Evolutionary conservation across 1,140 invertebrate genomes (phyloP), one percentile per base, ranked within the genome.

Genomic region (Nomia melanderi): DNA sequence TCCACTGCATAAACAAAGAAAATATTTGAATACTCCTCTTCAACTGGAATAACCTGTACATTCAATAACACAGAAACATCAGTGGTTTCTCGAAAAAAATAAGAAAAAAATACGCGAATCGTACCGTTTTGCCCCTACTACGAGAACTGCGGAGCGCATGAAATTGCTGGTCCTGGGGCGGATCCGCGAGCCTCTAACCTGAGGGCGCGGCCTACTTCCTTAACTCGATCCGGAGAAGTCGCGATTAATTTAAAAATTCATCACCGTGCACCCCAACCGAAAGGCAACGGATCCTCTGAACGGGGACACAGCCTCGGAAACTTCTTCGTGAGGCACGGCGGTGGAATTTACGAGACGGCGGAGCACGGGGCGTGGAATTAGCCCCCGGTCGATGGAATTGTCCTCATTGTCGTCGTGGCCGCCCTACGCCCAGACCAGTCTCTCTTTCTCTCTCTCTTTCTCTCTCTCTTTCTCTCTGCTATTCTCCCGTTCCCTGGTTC

Each of bases 61-160:
- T n/a, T n/a, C n/a, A n/a, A n/a, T n/a, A n/a, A n/a, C n/a, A n/a
- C n/a, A n/a, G n/a, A n/a, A n/a, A n/a, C n/a, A n/a, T n/a, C n/a
- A n/a, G n/a, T 44, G 11, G 41, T 56, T 57, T 74, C 47, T 14
- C 62, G 50, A 23, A 53, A 50, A 25, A 57, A 74, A 53, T n/a
- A n/a, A n/a, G n/a, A n/a, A n/a, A n/a, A n/a, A n/a, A n/a, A n/a
- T n/a, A n/a, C n/a, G n/a, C n/a, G n/a, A n/a, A n/a, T n/a, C n/a
- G n/a, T n/a, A n/a, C n/a, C n/a, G n/a, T n/a, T n/a, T n/a, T n/a
- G n/a, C n/a, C n/a, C n/a, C n/a, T n/a, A 50, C n/a, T 50, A 50
- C 47, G 47, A 17, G n/a, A 50, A 14, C 14, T 44, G 11, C 12
- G n/a, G 20, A 20, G 20, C 47, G 47, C 47, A n/a, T 36, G 33